phyloP scores from a whole-genome alignment of 2,888 invertebrate species.

The Polydrusus tereticollis region DNA sequence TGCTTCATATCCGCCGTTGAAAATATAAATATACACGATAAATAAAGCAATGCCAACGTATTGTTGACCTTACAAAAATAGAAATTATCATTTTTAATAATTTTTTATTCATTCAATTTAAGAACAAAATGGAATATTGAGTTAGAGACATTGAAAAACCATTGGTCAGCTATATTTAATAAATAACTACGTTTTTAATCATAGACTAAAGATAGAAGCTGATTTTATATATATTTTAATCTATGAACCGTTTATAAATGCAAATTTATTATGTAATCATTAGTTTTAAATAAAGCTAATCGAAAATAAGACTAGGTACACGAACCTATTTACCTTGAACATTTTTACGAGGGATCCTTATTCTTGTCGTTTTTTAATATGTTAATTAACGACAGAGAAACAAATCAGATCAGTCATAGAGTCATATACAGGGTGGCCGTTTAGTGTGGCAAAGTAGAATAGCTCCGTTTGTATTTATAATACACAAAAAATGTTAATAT shows the following conservation, averaged over 20 bases:
- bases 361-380: too few species aligned
- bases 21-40: slow-evolving; percentile 16
- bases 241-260: not conserved
- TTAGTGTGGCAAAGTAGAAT: too few species aligned
- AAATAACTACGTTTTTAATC: not conserved
- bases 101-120: not conserved
- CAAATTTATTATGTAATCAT: not conserved
- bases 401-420: too few species aligned
- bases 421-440: too few species aligned
- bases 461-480: too few species aligned
- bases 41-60: slow-evolving; percentile 1
- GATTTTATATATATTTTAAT: slow-evolving; percentile 4
- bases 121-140: not conserved
- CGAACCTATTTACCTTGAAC: too few species aligned
- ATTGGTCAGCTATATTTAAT: not conserved
- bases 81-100: slow-evolving; percentile 19
- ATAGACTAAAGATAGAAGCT: slow-evolving; percentile 22
- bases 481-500: too few species aligned
- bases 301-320: too few species aligned
- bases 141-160: not conserved
- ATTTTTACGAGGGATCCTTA: too few species aligned
- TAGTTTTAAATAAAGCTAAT: not conserved
- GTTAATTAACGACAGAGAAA: too few species aligned
- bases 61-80: slow-evolving; percentile 25
- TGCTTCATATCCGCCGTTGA: slow-evolving; percentile 4